Evolutionary conservation across 2,888 invertebrate genomes (phyloP), one percentile per base, ranked within the genome.

Genomic region (Protula sp.): DNA sequence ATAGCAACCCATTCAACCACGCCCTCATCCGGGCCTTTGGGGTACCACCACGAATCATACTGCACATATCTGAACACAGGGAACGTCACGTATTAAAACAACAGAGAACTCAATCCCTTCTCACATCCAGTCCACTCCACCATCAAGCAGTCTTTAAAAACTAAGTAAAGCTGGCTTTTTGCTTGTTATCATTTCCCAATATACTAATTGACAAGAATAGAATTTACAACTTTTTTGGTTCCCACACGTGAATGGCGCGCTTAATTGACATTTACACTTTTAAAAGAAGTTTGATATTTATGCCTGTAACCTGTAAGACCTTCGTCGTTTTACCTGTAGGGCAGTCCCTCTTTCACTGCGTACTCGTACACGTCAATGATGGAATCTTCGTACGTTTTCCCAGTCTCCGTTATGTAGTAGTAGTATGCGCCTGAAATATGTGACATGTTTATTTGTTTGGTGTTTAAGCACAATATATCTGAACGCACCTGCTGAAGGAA

Each of bases 391-490:
- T 73, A 75, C 2, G 63, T 73, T 50, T 68, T 69, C 51, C 62
- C 59, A 9, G 51, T 28, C 48, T 74, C 74, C 0, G 71, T 74
- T 48, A 73, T 63, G 60, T 75, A 74, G 63, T 74, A 69, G 48
- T 69, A 77, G 56, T 72, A 75, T 2, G 73, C 74, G n/a, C 77
- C 74, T 74, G 60, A 5, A 63, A 51, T 48, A 22, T 22, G 29
- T 38, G 38, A 38, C 38, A n/a, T n/a, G n/a, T n/a, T n/a, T n/a
- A n/a, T n/a, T n/a, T n/a, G n/a, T n/a, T n/a, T n/a, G n/a, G n/a
- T n/a, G n/a, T n/a, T n/a, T n/a, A n/a, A n/a, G n/a, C n/a, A n/a
- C n/a, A n/a, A n/a, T n/a, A n/a, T n/a, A n/a, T n/a, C n/a, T n/a
- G n/a, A n/a, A n/a, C n/a, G n/a, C n/a, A n/a, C n/a, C n/a, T n/a